phyloP scores from a whole-genome alignment of 2,888 invertebrate genomes.

The Andrena flavipes region DNA sequence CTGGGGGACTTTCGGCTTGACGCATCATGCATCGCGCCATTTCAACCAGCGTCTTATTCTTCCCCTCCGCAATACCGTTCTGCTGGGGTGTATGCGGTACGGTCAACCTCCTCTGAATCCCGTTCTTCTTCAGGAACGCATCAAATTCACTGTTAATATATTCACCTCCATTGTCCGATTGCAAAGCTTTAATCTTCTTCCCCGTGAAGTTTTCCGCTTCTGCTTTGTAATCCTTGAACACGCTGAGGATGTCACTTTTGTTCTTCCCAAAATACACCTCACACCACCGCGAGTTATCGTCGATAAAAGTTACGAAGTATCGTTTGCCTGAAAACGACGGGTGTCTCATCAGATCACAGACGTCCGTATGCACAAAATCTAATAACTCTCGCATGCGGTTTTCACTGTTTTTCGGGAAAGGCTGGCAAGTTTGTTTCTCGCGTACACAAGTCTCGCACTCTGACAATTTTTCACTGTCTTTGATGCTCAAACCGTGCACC shows the following conservation, averaged over 20 bases:
- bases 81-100: not conserved
- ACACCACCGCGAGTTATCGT: conserved; percentile 1
- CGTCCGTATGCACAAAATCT: not conserved
- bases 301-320: not conserved
- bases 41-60: not conserved
- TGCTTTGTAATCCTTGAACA: not conserved
- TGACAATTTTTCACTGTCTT: not conserved
- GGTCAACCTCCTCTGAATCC: not conserved
- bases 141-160: not conserved
- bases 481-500: not conserved
- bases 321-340: not conserved
- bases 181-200: not conserved
- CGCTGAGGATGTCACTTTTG: not conserved
- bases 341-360: not conserved
- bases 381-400: not conserved
- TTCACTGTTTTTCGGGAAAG: not conserved
- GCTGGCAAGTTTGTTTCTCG: not conserved
- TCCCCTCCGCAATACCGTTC: not conserved
- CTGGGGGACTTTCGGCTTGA: not conserved
- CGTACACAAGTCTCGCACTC: not conserved
- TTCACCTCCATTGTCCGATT: not conserved
- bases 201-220: not conserved
- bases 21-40: not conserved
- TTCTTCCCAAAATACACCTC: not conserved
- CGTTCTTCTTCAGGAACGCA: not conserved